Evolutionary conservation across 2,888 invertebrate genomes (phyloP).

Genomic region (Syrphus vitripennis): DNA sequence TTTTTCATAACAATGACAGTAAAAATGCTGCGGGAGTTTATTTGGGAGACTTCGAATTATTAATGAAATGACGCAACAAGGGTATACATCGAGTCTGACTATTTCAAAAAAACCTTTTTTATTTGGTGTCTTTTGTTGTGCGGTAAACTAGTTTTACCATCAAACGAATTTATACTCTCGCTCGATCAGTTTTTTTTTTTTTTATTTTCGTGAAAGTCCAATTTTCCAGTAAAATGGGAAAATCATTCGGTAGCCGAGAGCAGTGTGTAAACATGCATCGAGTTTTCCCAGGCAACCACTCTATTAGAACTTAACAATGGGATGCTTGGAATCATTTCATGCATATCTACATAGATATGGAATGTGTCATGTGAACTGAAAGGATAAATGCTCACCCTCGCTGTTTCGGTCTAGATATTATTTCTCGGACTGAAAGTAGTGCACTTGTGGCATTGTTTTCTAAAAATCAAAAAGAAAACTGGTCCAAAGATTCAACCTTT

Average conservation of each 20-base stretch:
- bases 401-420: neutral
- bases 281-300: constrained; percentile 54
- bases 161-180: constrained; percentile 23
- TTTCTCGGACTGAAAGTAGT: constrained; percentile 47
- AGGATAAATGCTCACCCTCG: constrained; percentile 19
- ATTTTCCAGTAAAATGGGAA: constrained; percentile 47
- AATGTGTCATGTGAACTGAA: constrained; percentile 56
- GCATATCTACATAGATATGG: constrained; percentile 62
- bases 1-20: constrained; percentile 58
- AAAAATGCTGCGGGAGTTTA: constrained; percentile 22
- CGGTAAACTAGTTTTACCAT: constrained; percentile 61
- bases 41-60: constrained; percentile 44
- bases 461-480: constrained; percentile 10
- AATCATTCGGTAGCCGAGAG: constrained; percentile 65
- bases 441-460: constrained; percentile 65
- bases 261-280: constrained; percentile 60
- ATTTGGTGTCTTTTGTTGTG: constrained; percentile 46
- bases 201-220: constrained; percentile 15
- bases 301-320: constrained; percentile 46
- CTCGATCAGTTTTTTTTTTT: constrained; percentile 24
- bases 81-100: constrained; percentile 41
- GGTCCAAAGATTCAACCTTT: constrained; percentile 33
- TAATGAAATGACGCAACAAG: constrained; percentile 67
- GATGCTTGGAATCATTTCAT: constrained; percentile 62
- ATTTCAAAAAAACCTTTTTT: constrained; percentile 18